Evolutionary conservation across 2,797 vertebrate genomes (phyloP), one percentile per base, ranked within the genome.

Genomic region (Serranus cabrilla): DNA sequence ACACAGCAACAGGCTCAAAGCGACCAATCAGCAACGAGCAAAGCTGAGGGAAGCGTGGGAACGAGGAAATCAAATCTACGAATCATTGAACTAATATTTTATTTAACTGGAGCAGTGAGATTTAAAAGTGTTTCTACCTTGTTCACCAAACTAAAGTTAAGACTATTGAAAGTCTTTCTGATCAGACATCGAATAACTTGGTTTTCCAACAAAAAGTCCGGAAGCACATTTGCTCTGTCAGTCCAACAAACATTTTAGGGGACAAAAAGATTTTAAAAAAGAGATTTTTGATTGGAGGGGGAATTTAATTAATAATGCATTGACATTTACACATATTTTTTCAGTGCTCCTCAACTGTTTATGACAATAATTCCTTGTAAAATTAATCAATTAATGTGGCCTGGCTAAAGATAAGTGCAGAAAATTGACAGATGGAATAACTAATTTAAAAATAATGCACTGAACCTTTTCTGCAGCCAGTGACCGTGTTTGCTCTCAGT

Each of bases 21-120:
- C 18, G 39, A 43, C 49, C 16, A 31, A 57, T 40, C 27, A 43
- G 27, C 27, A 52, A 31, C 9, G 5, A 50, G 49, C 37, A 70
- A 69, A 51, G 57, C 47, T 71, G 47, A 46, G 43, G 60, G 47
- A 69, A 57, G 21, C 0, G 12, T 51, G 10, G 10, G 47, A 68
- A 47, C 11, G 2, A 0, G 23, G 14, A 4, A 40, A 47, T 50
- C 27, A 31, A 34, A 52, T 43, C 10, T 47, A n/a, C 8, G 0
- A 46, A 57, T 42, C 10, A 8, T 49, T 50, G 46, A 13, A 11
- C 7, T 9, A 7, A 45, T 27, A 6, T 34, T 42, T 39, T 58
- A 9, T 37, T 21, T 34, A 25, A 65, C 5, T 71, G 16, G 14
- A 56, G 23, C 1, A 27, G 5, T 23, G 14, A 16, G 5, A 37